phyloP scores from a whole-genome alignment of 2,797 vertebrate genomes.

The Enteromius mattozi region DNA sequence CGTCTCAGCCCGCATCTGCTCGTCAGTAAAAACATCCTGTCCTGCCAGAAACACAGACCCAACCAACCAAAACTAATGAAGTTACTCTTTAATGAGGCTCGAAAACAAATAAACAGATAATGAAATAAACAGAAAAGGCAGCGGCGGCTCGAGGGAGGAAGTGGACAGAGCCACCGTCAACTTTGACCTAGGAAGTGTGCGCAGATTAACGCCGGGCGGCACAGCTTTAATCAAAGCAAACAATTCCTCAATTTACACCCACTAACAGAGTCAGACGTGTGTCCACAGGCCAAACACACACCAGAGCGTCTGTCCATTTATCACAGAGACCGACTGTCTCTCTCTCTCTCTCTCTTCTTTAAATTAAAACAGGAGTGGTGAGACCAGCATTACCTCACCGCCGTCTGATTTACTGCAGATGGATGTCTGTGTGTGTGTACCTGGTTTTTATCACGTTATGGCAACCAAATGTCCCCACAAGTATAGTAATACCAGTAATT shows the following conservation, averaged over 20 bases:
- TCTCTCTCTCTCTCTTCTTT: slow-evolving; percentile 63
- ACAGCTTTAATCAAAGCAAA: slow-evolving; percentile 80
- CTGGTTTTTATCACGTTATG: too few species aligned
- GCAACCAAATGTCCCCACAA: too few species aligned
- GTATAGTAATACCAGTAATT: too few species aligned
- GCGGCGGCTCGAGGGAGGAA: neutral
- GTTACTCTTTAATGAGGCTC: slow-evolving; percentile 62
- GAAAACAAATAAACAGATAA: slow-evolving; percentile 41
- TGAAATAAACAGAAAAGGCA: slow-evolving; percentile 25
- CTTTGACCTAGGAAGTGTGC: slow-evolving; percentile 76
- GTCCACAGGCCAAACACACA: slow-evolving; percentile 68
- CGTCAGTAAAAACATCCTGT: slow-evolving; percentile 62
- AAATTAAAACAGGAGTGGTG: slow-evolving; percentile 88
- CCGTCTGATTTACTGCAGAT: slow-evolving; percentile 88
- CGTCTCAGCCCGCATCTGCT: slow-evolving; percentile 46
- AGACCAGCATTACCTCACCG: slow-evolving; percentile 85
- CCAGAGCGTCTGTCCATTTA: slow-evolving; percentile 76
- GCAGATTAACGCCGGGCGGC: slow-evolving; percentile 72
- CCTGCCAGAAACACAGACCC: slow-evolving; percentile 68
- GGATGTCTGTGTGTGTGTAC: slow-evolving; percentile 67
- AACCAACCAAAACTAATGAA: slow-evolving; percentile 65
- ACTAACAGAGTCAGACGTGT: slow-evolving; percentile 67
- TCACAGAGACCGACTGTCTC: slow-evolving; percentile 72
- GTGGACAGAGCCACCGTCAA: slow-evolving; percentile 60
- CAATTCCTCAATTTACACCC: slow-evolving; percentile 73